Evolutionary conservation across 2,113 vertebrate species (phyloP).

Genomic region (Syngnathoides biaculeatus): DNA sequence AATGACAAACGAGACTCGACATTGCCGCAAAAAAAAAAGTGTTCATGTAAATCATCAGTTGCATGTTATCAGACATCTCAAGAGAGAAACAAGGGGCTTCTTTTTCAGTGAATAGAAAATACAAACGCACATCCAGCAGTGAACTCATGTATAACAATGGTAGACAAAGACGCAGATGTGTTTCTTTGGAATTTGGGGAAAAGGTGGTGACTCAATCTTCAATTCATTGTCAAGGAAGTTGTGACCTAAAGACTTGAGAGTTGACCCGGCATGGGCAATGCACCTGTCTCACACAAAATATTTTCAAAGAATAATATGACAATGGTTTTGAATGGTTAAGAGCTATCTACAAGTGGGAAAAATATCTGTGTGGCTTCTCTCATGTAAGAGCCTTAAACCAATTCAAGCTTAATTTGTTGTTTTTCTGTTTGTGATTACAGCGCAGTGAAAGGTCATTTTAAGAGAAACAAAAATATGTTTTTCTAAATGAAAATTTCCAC

Average conservation of each 20-base stretch:
- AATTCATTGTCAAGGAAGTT: not conserved
- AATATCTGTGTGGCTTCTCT: not conserved
- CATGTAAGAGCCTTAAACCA: not conserved
- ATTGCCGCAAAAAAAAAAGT: not conserved
- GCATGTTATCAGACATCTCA: not conserved
- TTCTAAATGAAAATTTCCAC: constrained; percentile 6
- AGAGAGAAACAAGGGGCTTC: not conserved
- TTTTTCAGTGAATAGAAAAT: constrained; percentile 8
- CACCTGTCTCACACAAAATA: not conserved
- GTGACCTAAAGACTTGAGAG: not conserved
- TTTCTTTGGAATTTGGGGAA: constrained; percentile 28
- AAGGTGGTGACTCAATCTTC: not conserved
- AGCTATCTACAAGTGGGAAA: not conserved
- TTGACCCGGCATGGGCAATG: too few relatives aligned
- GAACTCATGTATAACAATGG: constrained; percentile 6
- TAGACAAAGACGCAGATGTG: constrained; percentile 34
- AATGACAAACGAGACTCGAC: not conserved
- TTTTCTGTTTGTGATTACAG: not conserved
- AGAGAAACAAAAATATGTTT: not conserved
- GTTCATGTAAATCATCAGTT: not conserved
- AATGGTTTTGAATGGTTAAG: too few relatives aligned
- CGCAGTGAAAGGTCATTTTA: not conserved
- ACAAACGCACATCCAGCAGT: not conserved
- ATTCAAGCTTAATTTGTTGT: not conserved
- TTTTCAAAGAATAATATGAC: not conserved